Conservation (phyloP, 1,140 invertebrate species). For the Orius insidiosus region DNA sequence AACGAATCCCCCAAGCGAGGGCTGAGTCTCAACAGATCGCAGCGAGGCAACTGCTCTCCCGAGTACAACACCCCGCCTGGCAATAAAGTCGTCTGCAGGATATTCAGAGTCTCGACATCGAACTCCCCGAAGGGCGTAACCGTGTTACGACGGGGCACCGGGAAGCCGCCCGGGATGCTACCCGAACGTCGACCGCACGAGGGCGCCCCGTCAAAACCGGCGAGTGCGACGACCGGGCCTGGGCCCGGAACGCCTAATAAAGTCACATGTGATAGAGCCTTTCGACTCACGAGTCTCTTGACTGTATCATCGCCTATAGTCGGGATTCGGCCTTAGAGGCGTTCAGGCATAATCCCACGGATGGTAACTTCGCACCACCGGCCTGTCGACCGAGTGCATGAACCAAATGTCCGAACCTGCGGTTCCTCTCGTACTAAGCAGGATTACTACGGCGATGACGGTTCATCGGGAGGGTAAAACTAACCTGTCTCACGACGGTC, state of each 20-base stretch:
- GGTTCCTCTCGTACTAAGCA: conserved; percentile 57
- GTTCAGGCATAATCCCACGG: conserved; percentile 67
- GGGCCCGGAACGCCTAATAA: too few relatives aligned
- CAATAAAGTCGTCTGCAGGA: too few relatives aligned
- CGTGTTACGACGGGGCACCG: too few relatives aligned
- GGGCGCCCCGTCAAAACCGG: too few relatives aligned
- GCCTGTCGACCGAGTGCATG: conserved; percentile 44
- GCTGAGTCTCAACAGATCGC: conserved; percentile 33
- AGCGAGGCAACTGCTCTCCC: conserved; percentile 36
- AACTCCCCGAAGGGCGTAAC: too few relatives aligned
- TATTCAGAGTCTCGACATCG: too few relatives aligned
- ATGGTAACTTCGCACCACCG: conserved; percentile 62
- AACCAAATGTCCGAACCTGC: conserved; percentile 66
- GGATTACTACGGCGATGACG: conserved; percentile 40
- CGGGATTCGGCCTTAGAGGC: conserved; percentile 61
- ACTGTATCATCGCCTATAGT: conserved; percentile 37
- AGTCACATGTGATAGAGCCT: too few relatives aligned
- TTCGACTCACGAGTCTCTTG: too few relatives aligned
- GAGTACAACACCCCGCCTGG: conserved; percentile 40
- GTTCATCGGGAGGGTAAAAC: conserved; percentile 48
- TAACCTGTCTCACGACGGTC: conserved; percentile 66
- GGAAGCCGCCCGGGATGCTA: too few relatives aligned
- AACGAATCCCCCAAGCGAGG: conserved; percentile 21
- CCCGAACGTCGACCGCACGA: too few relatives aligned
- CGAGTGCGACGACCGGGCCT: too few relatives aligned